A percentile compares a stretch with the other conserved stretches of the same genome.
Evolutionary conservation across 2,888 invertebrate genomes (phyloP).

Genomic region (Caprella mutica): DNA sequence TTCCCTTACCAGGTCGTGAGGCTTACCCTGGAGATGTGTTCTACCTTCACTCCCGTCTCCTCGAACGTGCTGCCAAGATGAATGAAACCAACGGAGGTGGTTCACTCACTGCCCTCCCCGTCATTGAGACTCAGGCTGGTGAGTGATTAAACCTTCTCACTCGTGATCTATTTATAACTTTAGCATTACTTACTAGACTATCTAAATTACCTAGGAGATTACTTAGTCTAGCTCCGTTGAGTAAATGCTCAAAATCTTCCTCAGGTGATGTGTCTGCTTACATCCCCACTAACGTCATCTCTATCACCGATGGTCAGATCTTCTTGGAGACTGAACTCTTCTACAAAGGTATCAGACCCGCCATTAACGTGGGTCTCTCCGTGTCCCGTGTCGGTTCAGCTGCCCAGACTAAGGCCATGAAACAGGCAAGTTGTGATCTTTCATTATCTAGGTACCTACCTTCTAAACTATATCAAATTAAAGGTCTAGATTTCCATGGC

Average conservation of each 20-base stretch:
- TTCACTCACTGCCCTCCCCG: slow-evolving; percentile 50
- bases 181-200: too few species aligned
- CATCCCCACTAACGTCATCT: slow-evolving; percentile 54
- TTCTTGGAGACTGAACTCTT: slow-evolving; percentile 52
- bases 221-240: too few species aligned
- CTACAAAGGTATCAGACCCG: slow-evolving; percentile 51
- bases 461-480: background rate
- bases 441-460: background rate
- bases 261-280: slow-evolving; percentile 54
- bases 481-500: background rate
- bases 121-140: slow-evolving; percentile 54
- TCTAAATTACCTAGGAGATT: too few species aligned
- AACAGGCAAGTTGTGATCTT: slow-evolving; percentile 45
- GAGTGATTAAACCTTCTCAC: too few species aligned
- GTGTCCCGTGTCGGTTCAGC: slow-evolving; percentile 52
- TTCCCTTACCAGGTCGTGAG: slow-evolving; percentile 45
- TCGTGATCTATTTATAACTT: too few species aligned
- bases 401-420: slow-evolving; percentile 53
- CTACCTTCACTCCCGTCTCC: slow-evolving; percentile 51
- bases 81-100: slow-evolving; percentile 47
- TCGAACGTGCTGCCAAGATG: slow-evolving; percentile 53
- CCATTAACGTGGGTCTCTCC: slow-evolving; percentile 53
- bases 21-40: slow-evolving; percentile 55
- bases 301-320: slow-evolving; percentile 53
- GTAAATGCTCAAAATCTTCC: too few species aligned